These are phyloP conservation scores for Operophtera brumata DNA, from an alignment of 2,888 invertebrate genomes.

Conservation along the genomic window DNA sequence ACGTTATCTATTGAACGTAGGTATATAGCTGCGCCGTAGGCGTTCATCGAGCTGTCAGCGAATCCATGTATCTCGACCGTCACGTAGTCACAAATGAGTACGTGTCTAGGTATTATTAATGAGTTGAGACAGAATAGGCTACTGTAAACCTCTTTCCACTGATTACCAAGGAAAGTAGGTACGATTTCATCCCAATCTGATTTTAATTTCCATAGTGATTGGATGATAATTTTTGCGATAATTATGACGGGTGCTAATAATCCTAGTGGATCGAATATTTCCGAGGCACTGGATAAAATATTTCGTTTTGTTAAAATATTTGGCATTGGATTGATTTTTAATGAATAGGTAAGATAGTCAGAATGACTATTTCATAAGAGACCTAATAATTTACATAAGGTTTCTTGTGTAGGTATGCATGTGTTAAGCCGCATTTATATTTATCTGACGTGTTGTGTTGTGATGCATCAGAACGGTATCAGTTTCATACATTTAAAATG, in stretches of 20 bases:
- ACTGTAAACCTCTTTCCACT: background rate
- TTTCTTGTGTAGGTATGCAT: background rate
- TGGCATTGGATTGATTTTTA: background rate
- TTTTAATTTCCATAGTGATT: conserved; percentile 4
- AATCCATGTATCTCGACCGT: background rate
- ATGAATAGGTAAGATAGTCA: conserved; percentile 7
- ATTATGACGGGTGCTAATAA: conserved; percentile 14
- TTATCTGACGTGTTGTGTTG: too few species aligned
- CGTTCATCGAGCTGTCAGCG: conserved; percentile 7
- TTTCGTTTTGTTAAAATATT: background rate
- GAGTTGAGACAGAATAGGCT: background rate
- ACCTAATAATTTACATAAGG: conserved; percentile 14
- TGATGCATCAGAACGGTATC: too few species aligned
- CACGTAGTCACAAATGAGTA: background rate
- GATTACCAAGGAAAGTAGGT: background rate
- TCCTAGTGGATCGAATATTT: background rate
- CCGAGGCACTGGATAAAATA: conserved; percentile 16
- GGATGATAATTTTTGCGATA: conserved; percentile 7
- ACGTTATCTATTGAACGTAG: conserved; percentile 2
- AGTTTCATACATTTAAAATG: too few species aligned
- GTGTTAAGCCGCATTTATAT: too few species aligned
- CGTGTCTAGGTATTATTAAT: background rate
- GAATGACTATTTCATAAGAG: conserved; percentile 7
- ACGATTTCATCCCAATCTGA: conserved; percentile 16
- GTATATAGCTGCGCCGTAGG: conserved; percentile 16